phyloP scores from a whole-genome alignment of 2,113 vertebrate genomes.

The Bufo bufo region DNA sequence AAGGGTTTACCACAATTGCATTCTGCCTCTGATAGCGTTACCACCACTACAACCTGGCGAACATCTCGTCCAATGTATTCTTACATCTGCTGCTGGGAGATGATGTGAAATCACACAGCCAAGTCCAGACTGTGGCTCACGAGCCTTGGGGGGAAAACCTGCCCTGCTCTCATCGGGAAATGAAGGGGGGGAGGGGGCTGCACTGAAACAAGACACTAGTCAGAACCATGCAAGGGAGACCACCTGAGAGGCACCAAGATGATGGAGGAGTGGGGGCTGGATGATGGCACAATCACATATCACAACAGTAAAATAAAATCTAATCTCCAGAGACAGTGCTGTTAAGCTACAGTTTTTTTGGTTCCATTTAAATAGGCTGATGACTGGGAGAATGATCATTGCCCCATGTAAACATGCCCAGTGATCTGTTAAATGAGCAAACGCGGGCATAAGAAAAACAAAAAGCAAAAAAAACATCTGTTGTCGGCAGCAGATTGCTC shows the following conservation, averaged over 20 bases:
- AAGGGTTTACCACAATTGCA: background rate
- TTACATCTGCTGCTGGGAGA: conserved; percentile 9
- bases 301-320: background rate
- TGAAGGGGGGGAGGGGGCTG: background rate
- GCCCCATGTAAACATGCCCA: too few relatives aligned
- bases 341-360: too few relatives aligned
- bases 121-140: conserved; percentile 10
- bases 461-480: too few relatives aligned
- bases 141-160: conserved; percentile 15
- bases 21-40: background rate
- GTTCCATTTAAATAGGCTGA: too few relatives aligned
- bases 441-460: too few relatives aligned
- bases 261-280: background rate
- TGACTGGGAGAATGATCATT: too few relatives aligned
- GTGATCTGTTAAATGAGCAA: too few relatives aligned
- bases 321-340: background rate
- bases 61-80: background rate
- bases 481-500: too few relatives aligned
- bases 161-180: background rate
- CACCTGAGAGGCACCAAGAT: conserved; percentile 8
- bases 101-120: background rate
- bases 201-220: conserved; percentile 21
- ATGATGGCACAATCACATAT: background rate
- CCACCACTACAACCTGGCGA: background rate
- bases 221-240: background rate